These are phyloP conservation scores for Drosophila mimetica DNA, from an alignment of 2,888 invertebrate species.

Conservation along the genomic window DNA sequence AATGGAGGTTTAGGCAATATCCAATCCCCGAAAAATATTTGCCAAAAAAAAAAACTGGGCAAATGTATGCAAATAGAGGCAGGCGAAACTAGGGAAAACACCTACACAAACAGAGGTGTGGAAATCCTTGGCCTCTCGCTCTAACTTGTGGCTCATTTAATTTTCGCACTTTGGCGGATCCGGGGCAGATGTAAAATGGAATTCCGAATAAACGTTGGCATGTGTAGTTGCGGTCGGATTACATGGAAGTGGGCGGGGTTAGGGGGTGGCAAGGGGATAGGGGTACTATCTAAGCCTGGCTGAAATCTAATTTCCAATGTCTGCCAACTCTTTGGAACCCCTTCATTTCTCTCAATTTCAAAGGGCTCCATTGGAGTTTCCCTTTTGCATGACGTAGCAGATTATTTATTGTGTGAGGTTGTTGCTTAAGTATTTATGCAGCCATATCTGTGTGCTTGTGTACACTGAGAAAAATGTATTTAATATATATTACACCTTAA, in stretches of 20 bases:
- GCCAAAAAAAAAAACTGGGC: constrained; percentile 32
- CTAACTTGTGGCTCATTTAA: constrained; percentile 75
- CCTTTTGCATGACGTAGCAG: constrained; percentile 71
- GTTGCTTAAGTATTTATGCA: constrained; percentile 55
- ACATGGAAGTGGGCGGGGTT: constrained; percentile 4
- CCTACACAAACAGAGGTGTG: constrained; percentile 62
- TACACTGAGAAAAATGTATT: constrained; percentile 1
- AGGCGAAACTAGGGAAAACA: constrained; percentile 53
- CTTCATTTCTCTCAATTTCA: constrained; percentile 7
- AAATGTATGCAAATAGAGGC: constrained; percentile 66
- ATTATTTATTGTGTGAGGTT: constrained; percentile 74
- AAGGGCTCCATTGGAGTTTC: constrained; percentile 35
- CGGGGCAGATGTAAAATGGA: constrained; percentile 43
- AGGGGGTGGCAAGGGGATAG: background rate
- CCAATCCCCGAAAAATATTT: constrained; percentile 17
- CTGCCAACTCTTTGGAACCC: constrained; percentile 34
- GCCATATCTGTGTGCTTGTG: constrained; percentile 37
- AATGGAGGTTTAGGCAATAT: constrained; percentile 20
- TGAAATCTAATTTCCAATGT: constrained; percentile 62
- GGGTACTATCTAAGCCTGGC: constrained; percentile 47
- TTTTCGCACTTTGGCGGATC: constrained; percentile 69
- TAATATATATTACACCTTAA: background rate
- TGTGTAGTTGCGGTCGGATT: constrained; percentile 28
- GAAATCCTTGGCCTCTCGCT: constrained; percentile 17
- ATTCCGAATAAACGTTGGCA: constrained; percentile 39